Conservation (phyloP, 2,797 vertebrate genomes). For the Sphenodon punctatus region DNA sequence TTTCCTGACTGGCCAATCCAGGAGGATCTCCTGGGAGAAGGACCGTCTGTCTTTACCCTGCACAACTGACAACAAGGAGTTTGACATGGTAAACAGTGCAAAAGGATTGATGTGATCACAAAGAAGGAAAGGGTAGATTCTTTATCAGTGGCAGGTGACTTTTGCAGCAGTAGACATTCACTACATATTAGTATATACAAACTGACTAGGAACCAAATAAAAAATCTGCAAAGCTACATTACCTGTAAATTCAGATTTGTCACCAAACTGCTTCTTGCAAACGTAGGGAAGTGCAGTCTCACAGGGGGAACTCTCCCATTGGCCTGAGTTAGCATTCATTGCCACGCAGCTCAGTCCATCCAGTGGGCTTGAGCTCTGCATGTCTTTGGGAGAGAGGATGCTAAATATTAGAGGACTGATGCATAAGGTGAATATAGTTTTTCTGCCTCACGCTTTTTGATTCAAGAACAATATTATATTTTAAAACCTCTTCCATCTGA, state of each 20-base stretch:
- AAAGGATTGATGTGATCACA: background rate
- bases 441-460: background rate
- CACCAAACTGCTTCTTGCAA: constrained; percentile 85
- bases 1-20: too few species aligned
- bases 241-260: constrained; percentile 74
- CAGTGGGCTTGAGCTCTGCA: constrained; percentile 60
- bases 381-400: constrained; percentile 65
- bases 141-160: background rate
- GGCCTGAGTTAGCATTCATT: constrained; percentile 75
- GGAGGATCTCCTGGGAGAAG: too few species aligned
- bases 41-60: too few species aligned
- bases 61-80: too few species aligned
- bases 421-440: background rate
- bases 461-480: background rate
- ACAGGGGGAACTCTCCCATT: constrained; percentile 81
- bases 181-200: background rate
- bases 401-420: background rate
- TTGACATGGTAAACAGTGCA: background rate
- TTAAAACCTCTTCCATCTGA: background rate
- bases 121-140: background rate
- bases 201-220: background rate
- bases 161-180: background rate
- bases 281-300: constrained; percentile 84
- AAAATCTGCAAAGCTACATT: background rate
- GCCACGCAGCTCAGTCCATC: constrained; percentile 83